These are phyloP conservation scores for Leiothrix lutea DNA, from an alignment of 2,113 vertebrate genomes.

Conservation along the genomic window DNA sequence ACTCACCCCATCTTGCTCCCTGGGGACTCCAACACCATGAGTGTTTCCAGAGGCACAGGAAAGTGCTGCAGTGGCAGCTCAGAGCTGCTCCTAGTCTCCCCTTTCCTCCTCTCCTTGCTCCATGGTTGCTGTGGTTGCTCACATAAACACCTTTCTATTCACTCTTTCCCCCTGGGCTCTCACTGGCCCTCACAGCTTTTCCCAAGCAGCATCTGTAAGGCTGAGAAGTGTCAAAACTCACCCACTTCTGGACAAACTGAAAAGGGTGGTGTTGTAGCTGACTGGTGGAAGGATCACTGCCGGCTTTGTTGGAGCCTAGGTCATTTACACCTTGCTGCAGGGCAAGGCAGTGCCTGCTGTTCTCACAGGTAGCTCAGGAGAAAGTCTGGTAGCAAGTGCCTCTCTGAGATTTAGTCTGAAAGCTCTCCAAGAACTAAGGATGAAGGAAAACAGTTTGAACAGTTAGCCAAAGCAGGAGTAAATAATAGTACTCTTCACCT, in stretches of 20 bases:
- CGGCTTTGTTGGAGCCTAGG: neutral
- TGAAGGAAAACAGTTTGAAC: neutral
- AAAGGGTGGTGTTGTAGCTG: neutral
- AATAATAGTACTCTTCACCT: neutral
- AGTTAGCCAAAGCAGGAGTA: neutral
- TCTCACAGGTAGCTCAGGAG: neutral
- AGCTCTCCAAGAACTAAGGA: neutral
- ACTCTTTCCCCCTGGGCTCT: neutral
- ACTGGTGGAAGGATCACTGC: neutral
- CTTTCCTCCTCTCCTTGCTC: neutral
- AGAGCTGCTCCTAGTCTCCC: neutral
- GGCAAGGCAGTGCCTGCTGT: neutral
- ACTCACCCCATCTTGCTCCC: neutral
- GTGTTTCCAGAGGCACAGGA: neutral
- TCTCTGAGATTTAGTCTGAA: neutral
- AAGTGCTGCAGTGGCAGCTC: neutral
- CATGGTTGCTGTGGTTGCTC: fast-evolving
- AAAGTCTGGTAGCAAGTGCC: neutral
- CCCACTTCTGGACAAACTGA: neutral
- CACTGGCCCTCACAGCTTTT: neutral
- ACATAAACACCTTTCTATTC: neutral
- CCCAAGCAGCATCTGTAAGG: neutral
- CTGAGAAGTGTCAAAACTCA: neutral
- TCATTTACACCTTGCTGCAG: neutral
- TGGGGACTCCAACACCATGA: neutral